Evolutionary conservation across 2,797 vertebrate genomes (phyloP), one percentile per base, ranked within the genome.

Genomic region (Sebastes cheni): DNA sequence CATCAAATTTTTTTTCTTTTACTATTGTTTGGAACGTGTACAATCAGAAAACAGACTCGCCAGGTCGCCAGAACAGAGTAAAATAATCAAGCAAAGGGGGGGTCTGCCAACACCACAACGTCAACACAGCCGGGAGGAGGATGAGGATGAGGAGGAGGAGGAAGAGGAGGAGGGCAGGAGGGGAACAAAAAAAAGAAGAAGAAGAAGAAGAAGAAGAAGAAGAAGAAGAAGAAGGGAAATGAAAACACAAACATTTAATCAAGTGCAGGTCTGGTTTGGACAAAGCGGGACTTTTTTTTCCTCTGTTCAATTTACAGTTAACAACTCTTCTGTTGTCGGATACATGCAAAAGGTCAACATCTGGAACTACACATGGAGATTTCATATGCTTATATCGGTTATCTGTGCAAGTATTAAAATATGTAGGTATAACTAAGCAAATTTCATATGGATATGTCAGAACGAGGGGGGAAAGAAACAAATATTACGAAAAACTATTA

Each of bases 311-410:
- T 94, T 89, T 93, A 96, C 94, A 94, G 91, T 93, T 95, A 91
- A 95, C 90, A 90, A 91, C 89, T 86, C 93, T 78, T 85, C 94
- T 91, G 91, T 91, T 71, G 91, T 95, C 92, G 91, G 94, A 91
- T 92, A 96, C 97, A 96, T 96, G 96, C 96, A 96, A 94, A 94
- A 94, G 95, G 95, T 96, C 90, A 87, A 95, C 91, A 79, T 95
- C 95, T 94, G 93, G 94, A 96, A 91, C 96, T 95, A 96, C 95
- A 96, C 94, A 93, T 93, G 95, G 95, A 95, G 94, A 94, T 92
- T 90, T 89, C 93, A 93, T 86, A 95, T 93, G 93, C 79, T 90
- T 91, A 91, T 95, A 96, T 95, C 89, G 91, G 94, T 94, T 95
- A 95, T 95, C 95, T 96, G 96, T 95, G 92, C 89, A 90, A 87